Base-by-base conservation (phyloP, 2,113 vertebrate genomes). In the Hemibagrus wyckioides region DNA sequence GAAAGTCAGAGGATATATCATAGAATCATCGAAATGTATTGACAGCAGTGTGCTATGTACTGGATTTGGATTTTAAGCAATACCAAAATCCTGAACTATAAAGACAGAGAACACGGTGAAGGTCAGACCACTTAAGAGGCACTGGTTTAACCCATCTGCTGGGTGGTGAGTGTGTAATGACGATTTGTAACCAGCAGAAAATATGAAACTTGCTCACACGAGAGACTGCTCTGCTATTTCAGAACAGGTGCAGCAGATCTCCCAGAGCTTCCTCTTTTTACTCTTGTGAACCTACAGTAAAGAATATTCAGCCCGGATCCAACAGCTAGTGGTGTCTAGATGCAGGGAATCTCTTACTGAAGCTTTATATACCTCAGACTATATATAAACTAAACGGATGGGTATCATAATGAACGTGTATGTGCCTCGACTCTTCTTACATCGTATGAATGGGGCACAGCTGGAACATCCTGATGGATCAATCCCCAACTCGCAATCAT, bases 361-460 rank as follows among this genome's bases (percentile, higher is more conserved):
- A 75, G 71, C 23, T 75, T 77, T 77, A 44, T 11, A 13, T 28
- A 28, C 9, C n/a, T 19, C 23, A 9, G 57, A n/a, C 44, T 48
- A 48, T 48, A 44, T 7, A 69, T 33, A 63, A 61, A 17, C 9
- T 67, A 36, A 39, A 71, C 0, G 19, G 19, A 65, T 50, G 41
- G 25, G 0, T 63, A 65, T 52, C 28, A 48, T 54, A 39, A 76
- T 28, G 30, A 73, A 54, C 6, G 36, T 33, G 28, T 50, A n/a
- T 19, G n/a, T 19, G 54, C 54, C 57, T 6, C 23, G 39, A n/a
- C 36, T 75, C 33, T 10, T 85, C 17, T 79, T 79, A 30, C 63
- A 61, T 36, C 30, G 82, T 63, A 59, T 84, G 54, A 87, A 71
- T 85, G 85, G 36, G 82, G 56, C 28, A 59, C 76, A 48, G 54